Evolutionary conservation across 2,888 invertebrate species (phyloP).

Genomic region (Tipula helvola): DNA sequence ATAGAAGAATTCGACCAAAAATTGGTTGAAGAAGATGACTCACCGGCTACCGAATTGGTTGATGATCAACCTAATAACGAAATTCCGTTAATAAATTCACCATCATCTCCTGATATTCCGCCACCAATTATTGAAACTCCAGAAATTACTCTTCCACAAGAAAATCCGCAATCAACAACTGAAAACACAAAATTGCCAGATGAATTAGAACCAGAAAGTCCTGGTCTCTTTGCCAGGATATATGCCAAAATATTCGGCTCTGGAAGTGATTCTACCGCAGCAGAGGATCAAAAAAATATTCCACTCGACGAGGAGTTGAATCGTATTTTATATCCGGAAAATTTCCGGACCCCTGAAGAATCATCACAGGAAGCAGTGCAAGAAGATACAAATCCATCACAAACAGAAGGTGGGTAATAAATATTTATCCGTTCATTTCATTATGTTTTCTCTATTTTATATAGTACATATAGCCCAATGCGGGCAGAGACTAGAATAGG

Average conservation of each 20-base stretch:
- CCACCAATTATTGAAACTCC: not conserved
- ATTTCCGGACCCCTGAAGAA: not conserved
- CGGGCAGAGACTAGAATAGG: not conserved
- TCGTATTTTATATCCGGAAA: slow-evolving; percentile 23
- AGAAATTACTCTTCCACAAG: not conserved
- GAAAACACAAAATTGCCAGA: too few relatives aligned
- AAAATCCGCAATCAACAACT: not conserved
- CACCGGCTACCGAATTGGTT: not conserved
- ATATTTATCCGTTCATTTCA: not conserved
- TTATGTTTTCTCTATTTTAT: not conserved
- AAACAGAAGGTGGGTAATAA: not conserved
- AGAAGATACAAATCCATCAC: not conserved
- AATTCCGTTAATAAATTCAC: not conserved
- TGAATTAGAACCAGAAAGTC: not conserved
- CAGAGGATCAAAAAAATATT: slow-evolving; percentile 7
- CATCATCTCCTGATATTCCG: not conserved
- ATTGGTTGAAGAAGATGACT: not conserved
- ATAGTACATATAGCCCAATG: not conserved
- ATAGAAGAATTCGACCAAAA: not conserved
- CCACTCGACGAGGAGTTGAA: slow-evolving; percentile 22
- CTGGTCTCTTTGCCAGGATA: slow-evolving; percentile 12
- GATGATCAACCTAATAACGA: not conserved
- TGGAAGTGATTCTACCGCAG: not conserved
- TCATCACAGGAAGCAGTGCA: not conserved
- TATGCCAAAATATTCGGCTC: not conserved